A percentile compares a stretch with the other conserved stretches of the same genome.
Conservation (phyloP, 2,113 vertebrate species). For the Tyto alba region DNA sequence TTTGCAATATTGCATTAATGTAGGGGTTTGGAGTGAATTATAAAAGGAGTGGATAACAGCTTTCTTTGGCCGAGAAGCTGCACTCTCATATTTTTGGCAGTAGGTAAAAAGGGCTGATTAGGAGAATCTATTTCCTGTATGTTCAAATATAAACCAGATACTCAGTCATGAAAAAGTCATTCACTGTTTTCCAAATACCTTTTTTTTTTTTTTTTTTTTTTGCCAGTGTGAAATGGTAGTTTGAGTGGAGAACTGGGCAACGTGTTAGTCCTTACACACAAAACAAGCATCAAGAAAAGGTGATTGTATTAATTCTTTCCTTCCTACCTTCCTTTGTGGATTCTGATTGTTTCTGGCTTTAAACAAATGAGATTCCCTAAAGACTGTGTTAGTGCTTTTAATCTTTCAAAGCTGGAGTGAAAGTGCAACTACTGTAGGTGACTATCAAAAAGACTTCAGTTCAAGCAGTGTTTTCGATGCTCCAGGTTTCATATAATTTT, state of each 20-base stretch:
- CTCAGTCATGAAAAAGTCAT: not conserved
- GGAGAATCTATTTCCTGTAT: conserved; percentile 26
- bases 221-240: not conserved
- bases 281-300: not conserved
- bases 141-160: conserved; percentile 26
- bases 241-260: not conserved
- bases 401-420: not conserved
- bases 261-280: not conserved
- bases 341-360: conserved; percentile 4
- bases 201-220: not conserved
- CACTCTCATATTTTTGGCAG: not conserved
- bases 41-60: not conserved
- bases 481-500: not conserved
- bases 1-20: not conserved
- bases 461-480: not conserved
- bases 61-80: conserved; percentile 35
- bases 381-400: not conserved
- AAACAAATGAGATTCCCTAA: not conserved
- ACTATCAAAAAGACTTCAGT: not conserved
- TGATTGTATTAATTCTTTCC: not conserved
- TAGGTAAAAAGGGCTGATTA: conserved; percentile 1
- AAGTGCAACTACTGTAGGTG: not conserved
- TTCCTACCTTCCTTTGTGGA: not conserved
- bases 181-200: not conserved
- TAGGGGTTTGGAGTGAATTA: not conserved